Base-by-base conservation (phyloP, 2,113 vertebrate genomes). In the Centrocercus urophasianus region DNA sequence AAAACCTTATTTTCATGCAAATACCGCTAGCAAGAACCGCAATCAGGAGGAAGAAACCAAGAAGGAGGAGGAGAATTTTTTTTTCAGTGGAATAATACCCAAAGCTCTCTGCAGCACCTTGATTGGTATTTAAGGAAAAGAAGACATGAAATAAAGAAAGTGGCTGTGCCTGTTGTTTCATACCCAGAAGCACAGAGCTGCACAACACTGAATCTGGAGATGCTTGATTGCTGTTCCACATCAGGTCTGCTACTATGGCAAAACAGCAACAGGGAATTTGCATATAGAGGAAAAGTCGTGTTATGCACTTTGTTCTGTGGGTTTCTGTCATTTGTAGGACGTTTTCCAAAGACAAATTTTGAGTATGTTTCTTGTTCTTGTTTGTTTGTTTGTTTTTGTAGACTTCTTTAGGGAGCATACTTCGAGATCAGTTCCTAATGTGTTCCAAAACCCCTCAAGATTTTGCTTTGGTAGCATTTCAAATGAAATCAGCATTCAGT, bases 21-120 rank as follows among this genome's bases (percentile, higher is more conserved):
- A 70, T 66, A 12, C 6, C 28, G 50, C n/a, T 36, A 76, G 74
- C 42, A 66, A 73, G 80, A 93, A 15, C 52, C 42, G 70, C 83
- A 76, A 85, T 28, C 66, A 81, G 3, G n/a, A 82, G 81, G 54
- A 54, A 70, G 67, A 64, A 77, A 90, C 87, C 57, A 16, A 63
- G 73, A 90, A 76, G 56, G 78, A 77, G 63, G 4, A 75, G 36
- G 84, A 38, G 91, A 83, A 77, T 80, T 89, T 85, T 87, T 38
- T 38, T 50, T 74, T 43, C 69, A 36, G 67, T 27, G 67, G 52
- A 85, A 11, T 71, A 24, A 73, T 89, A 50, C 89, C 60, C 67
- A 59, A 47, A 79, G 78, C 84, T 92, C 54, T 47, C 84, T 50
- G 78, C 63, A 71, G 82, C 64, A 50, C 48, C 64, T n/a, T 63